Percentiles rank a stretch among this genome's conserved stretches.
phyloP scores from a whole-genome alignment of 1,140 invertebrate species.

The Macrosteles quadrilineatus region DNA sequence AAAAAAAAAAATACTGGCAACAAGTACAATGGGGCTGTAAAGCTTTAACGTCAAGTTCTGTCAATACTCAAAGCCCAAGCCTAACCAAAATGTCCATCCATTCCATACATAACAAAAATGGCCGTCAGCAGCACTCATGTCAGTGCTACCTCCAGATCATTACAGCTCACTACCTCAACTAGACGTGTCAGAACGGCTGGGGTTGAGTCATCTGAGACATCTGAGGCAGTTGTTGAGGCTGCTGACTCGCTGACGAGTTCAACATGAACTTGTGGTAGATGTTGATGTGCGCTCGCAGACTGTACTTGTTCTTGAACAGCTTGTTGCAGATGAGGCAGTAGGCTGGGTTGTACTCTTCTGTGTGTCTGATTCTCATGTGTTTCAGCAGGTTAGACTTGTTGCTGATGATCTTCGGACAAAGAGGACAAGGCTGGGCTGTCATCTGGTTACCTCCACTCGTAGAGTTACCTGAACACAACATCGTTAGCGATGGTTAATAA shows the following conservation, averaged over 20 bases:
- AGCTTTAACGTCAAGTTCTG: no score
- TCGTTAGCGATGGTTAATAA: no score
- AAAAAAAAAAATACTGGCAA: no score
- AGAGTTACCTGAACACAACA: no score
- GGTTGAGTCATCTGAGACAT: not conserved
- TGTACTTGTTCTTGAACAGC: constrained; percentile 70
- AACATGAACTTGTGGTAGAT: constrained; percentile 47
- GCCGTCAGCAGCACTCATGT: no score
- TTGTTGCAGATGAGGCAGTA: constrained; percentile 65
- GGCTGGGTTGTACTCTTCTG: constrained; percentile 47
- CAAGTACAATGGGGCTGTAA: no score
- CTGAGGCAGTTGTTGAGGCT: not conserved
- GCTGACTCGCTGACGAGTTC: not conserved
- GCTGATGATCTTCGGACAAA: constrained; percentile 52
- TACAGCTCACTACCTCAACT: no score
- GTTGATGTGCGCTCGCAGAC: constrained; percentile 58
- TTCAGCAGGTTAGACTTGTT: constrained; percentile 52
- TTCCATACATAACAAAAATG: no score
- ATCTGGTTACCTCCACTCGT: constrained; percentile 36
- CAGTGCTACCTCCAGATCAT: no score
- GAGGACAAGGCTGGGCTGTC: constrained; percentile 48
- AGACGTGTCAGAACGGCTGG: constrained; percentile 14
- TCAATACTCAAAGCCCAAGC: no score
- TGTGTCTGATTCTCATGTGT: constrained; percentile 51
- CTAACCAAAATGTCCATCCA: no score